These are phyloP conservation scores for Pristiophorus japonicus DNA, from an alignment of 2,113 vertebrate species.

Conservation along the genomic window DNA sequence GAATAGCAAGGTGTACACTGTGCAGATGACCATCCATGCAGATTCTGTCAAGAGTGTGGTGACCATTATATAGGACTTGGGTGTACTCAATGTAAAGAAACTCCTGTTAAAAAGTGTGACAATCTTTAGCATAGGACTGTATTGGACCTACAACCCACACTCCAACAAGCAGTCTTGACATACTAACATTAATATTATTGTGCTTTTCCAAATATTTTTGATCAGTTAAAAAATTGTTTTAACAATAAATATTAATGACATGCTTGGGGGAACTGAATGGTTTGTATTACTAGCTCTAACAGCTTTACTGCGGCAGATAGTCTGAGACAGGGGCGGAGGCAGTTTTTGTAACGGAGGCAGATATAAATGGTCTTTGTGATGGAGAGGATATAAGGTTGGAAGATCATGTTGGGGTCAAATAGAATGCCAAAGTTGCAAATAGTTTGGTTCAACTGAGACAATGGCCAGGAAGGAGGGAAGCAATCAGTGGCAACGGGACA, in stretches of 20 bases:
- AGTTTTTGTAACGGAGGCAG: not conserved
- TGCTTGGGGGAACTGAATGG: not conserved
- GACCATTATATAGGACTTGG: too few relatives aligned
- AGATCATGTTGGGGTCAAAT: not conserved
- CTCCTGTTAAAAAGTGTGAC: not conserved
- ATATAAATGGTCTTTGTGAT: too few relatives aligned
- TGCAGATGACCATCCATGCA: not conserved
- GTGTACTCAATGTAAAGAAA: not conserved
- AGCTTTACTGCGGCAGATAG: not conserved
- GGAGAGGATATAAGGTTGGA: not conserved
- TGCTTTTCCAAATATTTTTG: too few relatives aligned
- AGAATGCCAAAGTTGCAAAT: not conserved
- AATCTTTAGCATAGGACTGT: too few relatives aligned
- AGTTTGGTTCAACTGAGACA: not conserved
- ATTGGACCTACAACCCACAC: too few relatives aligned
- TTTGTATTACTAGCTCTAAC: not conserved
- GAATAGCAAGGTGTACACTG: not conserved
- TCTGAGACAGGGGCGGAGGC: not conserved
- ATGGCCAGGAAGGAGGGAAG: not conserved
- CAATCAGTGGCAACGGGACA: not conserved
- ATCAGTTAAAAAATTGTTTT: not conserved
- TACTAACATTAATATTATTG: not conserved
- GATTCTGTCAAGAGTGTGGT: too few relatives aligned
- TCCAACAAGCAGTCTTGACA: too few relatives aligned
- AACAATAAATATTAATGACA: not conserved